Percentiles rank a stretch among this genome's conserved stretches.
Conservation (phyloP, 2,888 invertebrate species). For the Trisateles emortualis region DNA sequence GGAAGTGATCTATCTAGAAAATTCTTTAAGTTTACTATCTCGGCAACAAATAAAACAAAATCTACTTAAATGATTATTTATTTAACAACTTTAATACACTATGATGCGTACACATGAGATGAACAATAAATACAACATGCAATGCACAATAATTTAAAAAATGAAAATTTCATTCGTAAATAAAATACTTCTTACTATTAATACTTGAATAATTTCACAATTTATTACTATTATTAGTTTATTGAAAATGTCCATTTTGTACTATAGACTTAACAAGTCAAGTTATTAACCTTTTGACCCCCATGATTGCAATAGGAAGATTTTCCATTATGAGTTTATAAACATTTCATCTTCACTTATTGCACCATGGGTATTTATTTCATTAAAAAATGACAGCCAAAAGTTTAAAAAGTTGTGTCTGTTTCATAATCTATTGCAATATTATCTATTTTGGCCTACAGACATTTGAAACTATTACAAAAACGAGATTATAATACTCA, state of each 20-base stretch:
- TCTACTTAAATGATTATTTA: conserved; percentile 43
- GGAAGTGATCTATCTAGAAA: too few species aligned
- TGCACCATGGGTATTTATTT: conserved; percentile 29
- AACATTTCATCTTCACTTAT: neutral
- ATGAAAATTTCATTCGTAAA: conserved; percentile 35
- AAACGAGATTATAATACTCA: neutral
- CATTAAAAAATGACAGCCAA: conserved; percentile 18
- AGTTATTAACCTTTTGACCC: conserved; percentile 30
- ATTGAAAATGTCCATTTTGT: conserved; percentile 42
- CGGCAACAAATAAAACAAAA: conserved; percentile 31
- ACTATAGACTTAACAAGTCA: conserved; percentile 33
- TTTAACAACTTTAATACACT: conserved; percentile 48
- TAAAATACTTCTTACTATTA: conserved; percentile 56
- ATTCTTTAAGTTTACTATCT: too few species aligned
- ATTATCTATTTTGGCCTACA: conserved; percentile 17
- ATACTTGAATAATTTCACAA: conserved; percentile 57
- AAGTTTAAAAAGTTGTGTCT: neutral
- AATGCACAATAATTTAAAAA: conserved; percentile 53
- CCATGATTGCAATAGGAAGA: neutral
- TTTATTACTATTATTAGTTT: conserved; percentile 37
- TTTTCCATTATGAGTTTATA: neutral
- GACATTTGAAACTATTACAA: conserved; percentile 11
- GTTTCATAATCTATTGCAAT: conserved; percentile 9
- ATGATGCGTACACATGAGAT: conserved; percentile 45
- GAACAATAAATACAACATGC: conserved; percentile 59